A percentile compares a stretch with the other conserved stretches of the same genome.
phyloP scores from a whole-genome alignment of 2,113 vertebrate genomes.

The Lepidothrix coronata region DNA sequence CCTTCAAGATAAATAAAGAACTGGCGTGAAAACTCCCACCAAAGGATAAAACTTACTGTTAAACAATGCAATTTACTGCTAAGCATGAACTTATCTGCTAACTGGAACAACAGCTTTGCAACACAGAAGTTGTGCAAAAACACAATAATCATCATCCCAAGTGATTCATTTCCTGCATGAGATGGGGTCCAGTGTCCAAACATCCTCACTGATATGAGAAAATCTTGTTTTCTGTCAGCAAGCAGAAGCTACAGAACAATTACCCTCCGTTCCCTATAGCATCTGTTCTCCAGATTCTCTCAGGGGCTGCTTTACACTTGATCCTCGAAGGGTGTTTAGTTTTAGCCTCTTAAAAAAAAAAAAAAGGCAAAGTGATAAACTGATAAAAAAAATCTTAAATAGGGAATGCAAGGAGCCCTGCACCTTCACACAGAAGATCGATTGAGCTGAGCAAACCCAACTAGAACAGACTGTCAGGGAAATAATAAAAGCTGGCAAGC shows the following conservation, averaged over 20 bases:
- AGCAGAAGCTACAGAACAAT: not conserved
- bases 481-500: not conserved
- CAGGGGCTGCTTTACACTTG: not conserved
- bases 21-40: not conserved
- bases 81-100: not conserved
- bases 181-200: not conserved
- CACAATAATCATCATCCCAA: not conserved
- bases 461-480: not conserved
- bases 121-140: not conserved
- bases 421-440: not conserved
- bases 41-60: not conserved
- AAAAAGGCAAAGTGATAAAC: not conserved
- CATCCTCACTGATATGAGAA: not conserved
- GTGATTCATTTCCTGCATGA: not conserved
- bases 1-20: not conserved
- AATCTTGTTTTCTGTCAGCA: not conserved
- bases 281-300: not conserved
- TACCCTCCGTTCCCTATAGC: not conserved
- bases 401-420: not conserved
- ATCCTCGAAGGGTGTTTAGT: not conserved
- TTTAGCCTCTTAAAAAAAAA: not conserved
- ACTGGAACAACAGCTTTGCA: not conserved
- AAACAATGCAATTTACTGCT: not conserved
- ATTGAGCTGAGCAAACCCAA: not conserved
- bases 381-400: not conserved